Evolutionary conservation across 1,140 invertebrate species (phyloP).

Genomic region (Scaptomyza hsui): DNA sequence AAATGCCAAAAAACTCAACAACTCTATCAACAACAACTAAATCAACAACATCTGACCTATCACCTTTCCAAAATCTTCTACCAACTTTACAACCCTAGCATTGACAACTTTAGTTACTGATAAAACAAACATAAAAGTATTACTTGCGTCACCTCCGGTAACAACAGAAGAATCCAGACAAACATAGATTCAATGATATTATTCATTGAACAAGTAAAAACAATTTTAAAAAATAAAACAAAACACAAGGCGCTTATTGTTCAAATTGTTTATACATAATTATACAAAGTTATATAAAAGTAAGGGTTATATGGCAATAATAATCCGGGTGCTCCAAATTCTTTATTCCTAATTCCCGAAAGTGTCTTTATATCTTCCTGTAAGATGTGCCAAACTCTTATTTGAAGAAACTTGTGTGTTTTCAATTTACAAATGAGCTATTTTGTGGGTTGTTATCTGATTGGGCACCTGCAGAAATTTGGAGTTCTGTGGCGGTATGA

Average conservation of each 20-base stretch:
- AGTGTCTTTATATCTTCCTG: neutral
- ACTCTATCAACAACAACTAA: neutral
- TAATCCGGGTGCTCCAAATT: neutral
- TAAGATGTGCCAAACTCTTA: neutral
- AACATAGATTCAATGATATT: too few relatives aligned
- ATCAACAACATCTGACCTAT: neutral
- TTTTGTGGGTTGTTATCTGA: slow-evolving; percentile 58
- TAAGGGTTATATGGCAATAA: slow-evolving; percentile 7
- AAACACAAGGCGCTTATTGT: neutral
- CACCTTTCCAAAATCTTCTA: too few relatives aligned
- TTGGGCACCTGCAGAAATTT: slow-evolving; percentile 75
- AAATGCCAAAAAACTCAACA: neutral
- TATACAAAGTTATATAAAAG: slow-evolving; percentile 4
- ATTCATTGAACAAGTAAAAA: neutral
- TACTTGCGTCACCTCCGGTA: neutral
- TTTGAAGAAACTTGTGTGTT: neutral
- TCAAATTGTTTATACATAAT: neutral
- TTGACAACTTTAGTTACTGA: too few relatives aligned
- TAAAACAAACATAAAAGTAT: neutral
- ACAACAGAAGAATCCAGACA: neutral
- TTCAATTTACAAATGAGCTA: slow-evolving; percentile 66
- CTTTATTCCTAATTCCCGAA: neutral
- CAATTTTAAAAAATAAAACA: neutral
- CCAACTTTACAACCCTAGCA: too few relatives aligned
- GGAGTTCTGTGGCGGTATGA: slow-evolving; percentile 77